These are phyloP conservation scores for Brachyrhaphis roseni DNA, from an alignment of 2,797 vertebrate genomes.

Conservation along the genomic window DNA sequence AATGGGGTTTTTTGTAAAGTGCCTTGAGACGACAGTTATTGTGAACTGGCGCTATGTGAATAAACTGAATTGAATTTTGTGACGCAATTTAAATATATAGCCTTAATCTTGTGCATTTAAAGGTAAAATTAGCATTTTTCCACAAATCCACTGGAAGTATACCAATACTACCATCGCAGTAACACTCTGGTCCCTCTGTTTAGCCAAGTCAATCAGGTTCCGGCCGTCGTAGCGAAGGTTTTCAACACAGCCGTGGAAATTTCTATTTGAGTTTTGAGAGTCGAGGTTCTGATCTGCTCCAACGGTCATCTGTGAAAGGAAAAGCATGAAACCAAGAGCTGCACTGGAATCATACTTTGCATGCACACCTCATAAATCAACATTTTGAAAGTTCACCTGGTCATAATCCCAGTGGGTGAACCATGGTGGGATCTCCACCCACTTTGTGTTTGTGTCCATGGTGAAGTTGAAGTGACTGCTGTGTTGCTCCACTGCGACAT, in stretches of 20 bases:
- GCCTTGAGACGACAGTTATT: too few species aligned
- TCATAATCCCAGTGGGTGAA: constrained; percentile 85
- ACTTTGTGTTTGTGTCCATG: constrained; percentile 87
- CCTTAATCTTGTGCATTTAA: background rate
- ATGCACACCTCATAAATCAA: background rate
- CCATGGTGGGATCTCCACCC: constrained; percentile 82
- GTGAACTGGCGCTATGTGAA: too few species aligned
- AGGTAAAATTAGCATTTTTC: background rate
- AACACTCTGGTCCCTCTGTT: constrained; percentile 82
- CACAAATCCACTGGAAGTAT: background rate
- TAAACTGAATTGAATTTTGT: background rate
- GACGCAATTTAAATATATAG: background rate
- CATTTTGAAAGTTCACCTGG: constrained; percentile 77
- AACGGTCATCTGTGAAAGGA: constrained; percentile 86
- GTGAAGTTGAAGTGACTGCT: constrained; percentile 89
- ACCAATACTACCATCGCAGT: constrained; percentile 84
- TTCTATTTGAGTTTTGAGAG: constrained; percentile 78
- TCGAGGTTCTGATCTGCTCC: constrained; percentile 83
- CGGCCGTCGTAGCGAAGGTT: constrained; percentile 89
- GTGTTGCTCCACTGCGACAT: constrained; percentile 83
- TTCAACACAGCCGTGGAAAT: constrained; percentile 94
- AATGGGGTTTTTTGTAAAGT: too few species aligned
- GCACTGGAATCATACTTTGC: background rate
- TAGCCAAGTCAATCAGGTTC: constrained; percentile 85
- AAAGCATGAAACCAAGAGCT: background rate